Base-by-base conservation (phyloP, 2,888 invertebrate species). In the Leptogaster cylindrica region DNA sequence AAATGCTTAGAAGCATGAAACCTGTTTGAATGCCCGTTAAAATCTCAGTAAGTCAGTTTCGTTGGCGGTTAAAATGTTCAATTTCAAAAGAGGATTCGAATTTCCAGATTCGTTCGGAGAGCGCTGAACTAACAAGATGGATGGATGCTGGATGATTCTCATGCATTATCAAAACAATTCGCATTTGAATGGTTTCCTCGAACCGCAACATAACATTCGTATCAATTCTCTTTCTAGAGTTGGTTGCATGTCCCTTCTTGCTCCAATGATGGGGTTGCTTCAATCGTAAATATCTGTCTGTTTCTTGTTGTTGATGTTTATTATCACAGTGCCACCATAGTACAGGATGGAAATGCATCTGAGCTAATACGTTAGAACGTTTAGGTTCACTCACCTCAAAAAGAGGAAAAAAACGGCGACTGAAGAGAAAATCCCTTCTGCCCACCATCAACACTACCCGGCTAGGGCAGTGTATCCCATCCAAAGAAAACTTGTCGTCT, bases 401-500 rank as follows among this genome's bases (percentile, higher is more conserved):
- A 33, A 18, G 14, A 55, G 16, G 7, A 55, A 10, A 41, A 41
- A 41, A 41, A 8, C 41, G n/a, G n/a, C n/a, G n/a, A 25, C 20
- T 18, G 46, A 55, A 48, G 7, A 41, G 16, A 48, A 55, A 55
- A 55, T n/a, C 55, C 55, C 55, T 55, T 55, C 55, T 55, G 55
- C 55, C 55, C 39, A 55, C 36, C 55, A 55, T 20, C 44, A 46
- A n/a, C 36, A 36, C 39, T 55, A 36, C 48, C 39, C 39, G 31
- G 55, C 16, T 16, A 33, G 33, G 36, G 55, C 10, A 18, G n/a
- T 31, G 3, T 36, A 55, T 55, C 36, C 36, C 55, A 55, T 55
- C 55, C 14, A 20, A 39, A 55, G 55, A 36, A 55, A 55, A 55
- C 55, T 55, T 55, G 55, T 55, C 55, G 55, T 55, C n/a, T n/a